Evolutionary conservation across 2,888 invertebrate genomes (phyloP), one percentile per base, ranked within the genome.

Genomic region (Coleophora deauratella): DNA sequence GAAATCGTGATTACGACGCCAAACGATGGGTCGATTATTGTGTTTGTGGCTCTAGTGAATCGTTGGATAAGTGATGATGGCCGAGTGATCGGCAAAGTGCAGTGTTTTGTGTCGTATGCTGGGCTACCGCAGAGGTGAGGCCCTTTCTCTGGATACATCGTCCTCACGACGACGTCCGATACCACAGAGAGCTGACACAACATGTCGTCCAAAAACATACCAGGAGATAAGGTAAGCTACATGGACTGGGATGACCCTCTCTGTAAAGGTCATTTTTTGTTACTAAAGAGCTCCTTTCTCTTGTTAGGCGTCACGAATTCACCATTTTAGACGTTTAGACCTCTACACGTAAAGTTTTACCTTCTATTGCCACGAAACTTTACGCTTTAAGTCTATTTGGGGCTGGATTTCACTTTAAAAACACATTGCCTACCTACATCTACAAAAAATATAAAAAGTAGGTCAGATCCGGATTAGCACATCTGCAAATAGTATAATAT

Each of bases 121-220:
- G 79, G 80, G 79, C 76, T 75, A 76, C 75, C 74, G 77, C 79
- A 70, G 71, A 69, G 71, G 79, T 78, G 80, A 79, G 75, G 76
- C 77, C 80, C 80, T 79, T 80, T 78, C 78, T 78, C 75, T 80
- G 81, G 81, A 82, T 82, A 77, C 67, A 72, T 78, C 78, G 81
- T 79, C 80, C 70, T 57, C 68, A 75, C 74, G 78, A 80, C 80
- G 76, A 75, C 77, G 78, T 84, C 87, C 72, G 66, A 64, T 68
- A 68, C 58, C 59, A 64, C 67, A 65, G 72, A 65, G 70, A 74
- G 79, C 72, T 76, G 75, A 75, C 73, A 62, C 80, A 84, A 86
- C 81, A 92, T 92, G 91, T 91, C 91, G 86, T 89, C 90, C 75
- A 91, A 92, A 87, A 91, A 91, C 86, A 91, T 93, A 87, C 93